These are phyloP conservation scores for Julus scandinavius DNA, from an alignment of 2,888 invertebrate species.

Conservation along the genomic window DNA sequence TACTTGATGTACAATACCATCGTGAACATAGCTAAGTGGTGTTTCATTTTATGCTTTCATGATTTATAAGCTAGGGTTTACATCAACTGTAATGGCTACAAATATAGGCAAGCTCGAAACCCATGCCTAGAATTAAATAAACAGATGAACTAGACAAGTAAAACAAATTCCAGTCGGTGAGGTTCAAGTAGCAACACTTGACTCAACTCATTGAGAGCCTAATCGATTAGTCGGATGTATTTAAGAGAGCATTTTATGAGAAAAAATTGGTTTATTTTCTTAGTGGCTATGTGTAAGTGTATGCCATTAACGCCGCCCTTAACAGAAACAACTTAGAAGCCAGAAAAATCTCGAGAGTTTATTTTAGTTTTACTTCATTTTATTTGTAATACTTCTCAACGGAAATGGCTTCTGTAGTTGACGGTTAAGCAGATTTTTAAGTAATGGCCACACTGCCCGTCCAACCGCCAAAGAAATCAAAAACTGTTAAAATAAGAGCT, in stretches of 20 bases:
- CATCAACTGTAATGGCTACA: not conserved
- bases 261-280: not conserved
- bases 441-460: not conserved
- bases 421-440: not conserved
- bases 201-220: not conserved
- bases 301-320: not conserved
- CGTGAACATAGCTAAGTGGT: not conserved
- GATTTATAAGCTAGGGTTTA: not conserved
- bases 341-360: not conserved
- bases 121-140: not conserved
- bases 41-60: constrained; percentile 24
- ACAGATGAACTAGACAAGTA: not conserved
- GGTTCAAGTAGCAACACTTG: constrained; percentile 4
- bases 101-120: not conserved
- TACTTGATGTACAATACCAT: not conserved
- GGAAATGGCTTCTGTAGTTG: not conserved
- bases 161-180: not conserved
- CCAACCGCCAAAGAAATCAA: not conserved
- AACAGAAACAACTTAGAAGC: not conserved
- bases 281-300: not conserved
- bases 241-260: not conserved
- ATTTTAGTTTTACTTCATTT: not conserved
- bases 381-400: too few relatives aligned
- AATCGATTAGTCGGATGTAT: constrained; percentile 36
- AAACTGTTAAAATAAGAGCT: not conserved